Evolutionary conservation across 2,888 invertebrate species (phyloP).

Genomic region (Tinea semifulvella): DNA sequence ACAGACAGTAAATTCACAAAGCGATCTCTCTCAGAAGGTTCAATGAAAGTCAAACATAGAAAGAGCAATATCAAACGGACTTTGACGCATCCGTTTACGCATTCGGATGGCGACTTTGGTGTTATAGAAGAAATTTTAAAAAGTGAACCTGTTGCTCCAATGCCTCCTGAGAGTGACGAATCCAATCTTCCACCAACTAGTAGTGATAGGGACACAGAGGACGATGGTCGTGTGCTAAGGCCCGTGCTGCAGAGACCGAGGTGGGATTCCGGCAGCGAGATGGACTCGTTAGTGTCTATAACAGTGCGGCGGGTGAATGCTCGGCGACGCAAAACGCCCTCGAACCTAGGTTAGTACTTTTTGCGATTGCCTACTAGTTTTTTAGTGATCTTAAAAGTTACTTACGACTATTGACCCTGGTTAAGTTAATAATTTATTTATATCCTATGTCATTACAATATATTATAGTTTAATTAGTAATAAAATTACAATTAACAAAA

Average conservation of each 20-base stretch:
- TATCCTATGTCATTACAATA: too few species aligned
- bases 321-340: slow-evolving; percentile 62
- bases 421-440: too few species aligned
- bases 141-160: slow-evolving; percentile 37
- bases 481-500: too few species aligned
- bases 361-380: too few species aligned
- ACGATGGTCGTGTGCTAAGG: slow-evolving; percentile 43
- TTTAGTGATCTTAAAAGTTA: too few species aligned
- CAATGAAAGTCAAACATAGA: slow-evolving; percentile 57
- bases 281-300: slow-evolving; percentile 70
- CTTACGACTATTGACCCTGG: too few species aligned
- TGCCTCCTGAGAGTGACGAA: slow-evolving; percentile 53
- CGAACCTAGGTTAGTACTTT: slow-evolving; percentile 45
- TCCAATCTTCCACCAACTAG: slow-evolving; percentile 57
- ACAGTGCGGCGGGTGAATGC: slow-evolving; percentile 73
- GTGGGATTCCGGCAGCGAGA: slow-evolving; percentile 62
- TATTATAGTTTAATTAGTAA: too few species aligned
- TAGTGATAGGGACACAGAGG: slow-evolving; percentile 61
- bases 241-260: slow-evolving; percentile 34
- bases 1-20: slow-evolving; percentile 42
- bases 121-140: slow-evolving; percentile 43
- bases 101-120: slow-evolving; percentile 36
- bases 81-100: slow-evolving; percentile 56
- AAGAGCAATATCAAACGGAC: slow-evolving; percentile 60
- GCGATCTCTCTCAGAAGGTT: slow-evolving; percentile 55